Evolutionary conservation across 2,797 vertebrate species (phyloP), one percentile per base, ranked within the genome.

Genomic region (Falco peregrinus): DNA sequence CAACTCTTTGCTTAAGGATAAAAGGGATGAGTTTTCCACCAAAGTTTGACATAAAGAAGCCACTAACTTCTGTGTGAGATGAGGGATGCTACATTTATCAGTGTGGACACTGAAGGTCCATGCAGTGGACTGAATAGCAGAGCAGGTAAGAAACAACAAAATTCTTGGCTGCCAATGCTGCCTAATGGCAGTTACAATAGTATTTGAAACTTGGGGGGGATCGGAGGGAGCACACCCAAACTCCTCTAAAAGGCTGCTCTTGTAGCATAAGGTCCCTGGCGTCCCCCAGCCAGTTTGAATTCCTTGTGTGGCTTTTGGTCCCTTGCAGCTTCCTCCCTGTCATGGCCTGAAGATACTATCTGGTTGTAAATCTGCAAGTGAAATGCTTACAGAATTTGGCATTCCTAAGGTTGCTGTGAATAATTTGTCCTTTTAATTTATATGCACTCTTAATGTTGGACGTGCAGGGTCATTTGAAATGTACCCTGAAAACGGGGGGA

Each of bases 141-240:
- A 47, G 28, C 4, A 14, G 25, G 35, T 47, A 20, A 74, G 13
- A 59, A 43, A 13, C 3, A 37, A 59, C 39, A 22, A 4, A 18
- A 15, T 31, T 84, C n/a, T 1, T 10, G 41, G 17, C 74, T 90
- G 17, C 26, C 25, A 33, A 1, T 37, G 61, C 9, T n/a, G 0
- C 11, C 4, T 13, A 8, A 14, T 14, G 20, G 51, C 74, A 16
- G 4, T 43, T 87, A 9, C 22, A 53, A 3, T 37, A 31, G 13
- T 5, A 4, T 11, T 35, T 57, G 82, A 9, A 84, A 45, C 57
- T 28, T 0, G 0, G 0, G 4, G 25, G 10, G 9, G 68, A n/a
- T 67, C 37, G n/a, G 43, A 7, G 31, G n/a, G 57, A 70, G 83
- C 56, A 41, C 53, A 29, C 29, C 51, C 25, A 16, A 45, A 3